Percentiles rank a stretch among this genome's conserved stretches.
Evolutionary conservation across 2,888 invertebrate species (phyloP).

Genomic region (Conops quadrifasciatus): DNA sequence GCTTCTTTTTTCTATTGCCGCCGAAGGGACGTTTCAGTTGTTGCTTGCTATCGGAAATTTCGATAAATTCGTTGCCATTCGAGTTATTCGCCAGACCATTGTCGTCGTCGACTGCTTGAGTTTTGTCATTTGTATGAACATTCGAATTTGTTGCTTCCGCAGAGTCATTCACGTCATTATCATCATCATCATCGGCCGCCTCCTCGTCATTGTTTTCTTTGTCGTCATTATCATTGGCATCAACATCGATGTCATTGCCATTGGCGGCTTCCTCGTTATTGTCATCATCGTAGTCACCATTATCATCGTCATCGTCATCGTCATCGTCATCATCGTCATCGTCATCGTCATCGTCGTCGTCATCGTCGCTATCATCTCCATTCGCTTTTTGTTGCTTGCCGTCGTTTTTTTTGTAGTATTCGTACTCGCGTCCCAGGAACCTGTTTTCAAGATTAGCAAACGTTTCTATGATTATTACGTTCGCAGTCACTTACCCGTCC

Average conservation of each 20-base stretch:
- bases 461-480: not conserved
- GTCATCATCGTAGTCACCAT: conserved; percentile 39
- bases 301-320: conserved; percentile 32
- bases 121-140: conserved; percentile 15
- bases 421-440: conserved; percentile 61
- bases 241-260: conserved; percentile 32
- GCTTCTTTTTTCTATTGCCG: conserved; percentile 51
- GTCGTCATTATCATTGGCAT: conserved; percentile 34
- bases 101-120: not conserved
- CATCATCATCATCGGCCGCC: conserved; percentile 40
- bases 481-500: conserved; percentile 60
- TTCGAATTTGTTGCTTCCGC: conserved; percentile 4
- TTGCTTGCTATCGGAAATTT: conserved; percentile 51
- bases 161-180: conserved; percentile 33
- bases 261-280: conserved; percentile 34
- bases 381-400: not conserved
- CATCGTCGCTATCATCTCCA: conserved; percentile 30
- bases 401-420: conserved; percentile 46
- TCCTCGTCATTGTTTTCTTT: conserved; percentile 29
- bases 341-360: conserved; percentile 36
- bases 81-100: conserved; percentile 40
- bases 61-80: conserved; percentile 56
- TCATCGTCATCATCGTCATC: conserved; percentile 35
- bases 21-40: conserved; percentile 51
- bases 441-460: conserved; percentile 44